Percentiles rank a stretch among this genome's conserved stretches.
Evolutionary conservation across 2,797 vertebrate genomes (phyloP).

Genomic region (Xiphorhynchus erythropygius): DNA sequence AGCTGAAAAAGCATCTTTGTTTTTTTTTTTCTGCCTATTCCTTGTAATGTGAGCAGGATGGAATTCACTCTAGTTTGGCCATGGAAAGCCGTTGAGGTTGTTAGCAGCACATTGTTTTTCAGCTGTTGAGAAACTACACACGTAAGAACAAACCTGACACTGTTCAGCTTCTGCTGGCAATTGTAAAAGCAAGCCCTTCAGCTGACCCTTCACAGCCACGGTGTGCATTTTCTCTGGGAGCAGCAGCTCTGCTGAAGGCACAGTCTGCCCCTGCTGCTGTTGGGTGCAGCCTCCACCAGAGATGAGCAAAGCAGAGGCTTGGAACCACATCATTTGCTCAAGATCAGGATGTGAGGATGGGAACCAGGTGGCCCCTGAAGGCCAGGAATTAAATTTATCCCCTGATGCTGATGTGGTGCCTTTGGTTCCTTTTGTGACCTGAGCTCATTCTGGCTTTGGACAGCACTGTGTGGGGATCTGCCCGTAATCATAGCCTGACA

Average conservation of each 20-base stretch:
- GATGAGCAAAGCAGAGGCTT: neutral
- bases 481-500: rapidly evolving
- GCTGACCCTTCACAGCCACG: too few relatives aligned
- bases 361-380: neutral
- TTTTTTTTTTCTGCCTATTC: neutral
- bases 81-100: neutral
- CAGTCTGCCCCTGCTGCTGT: neutral
- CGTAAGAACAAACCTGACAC: neutral
- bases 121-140: neutral
- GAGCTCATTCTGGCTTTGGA: neutral
- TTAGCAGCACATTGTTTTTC: rapidly evolving
- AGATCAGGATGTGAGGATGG: too few relatives aligned
- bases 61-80: neutral
- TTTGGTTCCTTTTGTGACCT: rapidly evolving
- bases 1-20: neutral
- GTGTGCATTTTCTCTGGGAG: neutral
- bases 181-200: neutral
- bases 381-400: neutral
- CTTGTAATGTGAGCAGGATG: neutral
- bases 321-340: rapidly evolving
- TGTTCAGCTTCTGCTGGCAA: neutral
- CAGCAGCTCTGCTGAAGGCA: neutral
- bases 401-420: rapidly evolving
- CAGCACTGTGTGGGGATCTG: rapidly evolving
- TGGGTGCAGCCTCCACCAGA: neutral